Evolutionary conservation across 2,888 invertebrate species (phyloP), one percentile per base, ranked within the genome.

Genomic region (Meliscaeva auricollis): DNA sequence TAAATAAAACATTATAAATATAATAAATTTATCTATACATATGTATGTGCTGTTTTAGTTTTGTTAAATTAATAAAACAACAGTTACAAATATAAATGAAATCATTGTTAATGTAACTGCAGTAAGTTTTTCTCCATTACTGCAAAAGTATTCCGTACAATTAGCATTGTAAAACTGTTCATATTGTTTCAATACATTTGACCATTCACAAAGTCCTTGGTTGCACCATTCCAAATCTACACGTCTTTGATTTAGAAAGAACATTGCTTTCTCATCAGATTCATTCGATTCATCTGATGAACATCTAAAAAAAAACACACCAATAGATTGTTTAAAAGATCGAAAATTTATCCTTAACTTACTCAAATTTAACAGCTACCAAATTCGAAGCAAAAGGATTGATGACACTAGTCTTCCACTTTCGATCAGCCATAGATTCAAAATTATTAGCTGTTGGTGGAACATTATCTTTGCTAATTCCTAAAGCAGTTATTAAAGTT

Each of bases 121-220:
- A n/a, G 22, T 74, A 8, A 70, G 41, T 11, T 82, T 60, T 3
- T 87, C 20, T 41, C 89, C 89, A n/a, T 87, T 89, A 69, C 91
- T 88, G 69, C 91, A 91, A 74, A 88, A 91, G 46, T 89, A 90
- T 17, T 89, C 89, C 69, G 77, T 88, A 75, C 92, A 92, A 68
- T 92, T 88, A 38, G 90, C 92, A 20, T 93, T 92, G 2, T 93
- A 93, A 0, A 94, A 89, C 0, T 93, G 91, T 5, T 93, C 93
- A 83, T 94, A 94, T 79, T 94, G 94, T n/a, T 93, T 92, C 88
- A 95, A 93, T 9, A 97, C 92, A 22, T 94, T 93, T 0, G 94
- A 93, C 96, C 96, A 96, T 87, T 95, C 94, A 92, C 97, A 97
- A 0, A 97, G 94, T 0, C 96, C 97, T 0, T 96, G 96, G 4